These are phyloP conservation scores for Pseudochaenichthys georgianus DNA, from an alignment of 2,797 vertebrate species.

Conservation along the genomic window DNA sequence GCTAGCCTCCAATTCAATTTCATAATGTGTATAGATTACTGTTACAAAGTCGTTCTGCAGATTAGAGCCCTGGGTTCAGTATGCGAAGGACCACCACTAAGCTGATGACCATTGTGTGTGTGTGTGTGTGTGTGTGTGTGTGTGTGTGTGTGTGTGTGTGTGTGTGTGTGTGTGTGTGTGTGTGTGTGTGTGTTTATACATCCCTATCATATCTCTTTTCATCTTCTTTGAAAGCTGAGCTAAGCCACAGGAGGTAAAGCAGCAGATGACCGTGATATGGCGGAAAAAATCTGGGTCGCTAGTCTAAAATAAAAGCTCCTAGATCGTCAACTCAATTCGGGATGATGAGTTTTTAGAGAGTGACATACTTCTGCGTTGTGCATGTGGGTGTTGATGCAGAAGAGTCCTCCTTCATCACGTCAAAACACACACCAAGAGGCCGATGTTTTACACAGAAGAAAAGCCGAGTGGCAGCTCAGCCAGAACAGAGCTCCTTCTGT, in stretches of 20 bases:
- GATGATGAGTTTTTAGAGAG: neutral
- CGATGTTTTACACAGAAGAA: constrained; percentile 51
- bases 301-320: constrained; percentile 44
- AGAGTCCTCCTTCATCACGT: neutral
- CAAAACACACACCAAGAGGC: constrained; percentile 38
- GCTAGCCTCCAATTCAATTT: constrained; percentile 48
- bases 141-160: constrained; percentile 15
- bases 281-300: constrained; percentile 33
- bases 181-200: constrained; percentile 10
- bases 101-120: constrained; percentile 24
- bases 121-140: constrained; percentile 25
- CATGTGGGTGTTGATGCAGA: constrained; percentile 6
- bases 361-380: constrained; percentile 10
- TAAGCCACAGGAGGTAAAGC: constrained; percentile 25
- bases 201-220: constrained; percentile 5
- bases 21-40: constrained; percentile 70
- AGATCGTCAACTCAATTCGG: constrained; percentile 28
- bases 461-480: constrained; percentile 23
- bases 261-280: constrained; percentile 23
- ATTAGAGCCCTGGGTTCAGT: constrained; percentile 53
- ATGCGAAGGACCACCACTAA: constrained; percentile 40
- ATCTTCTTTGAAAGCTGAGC: constrained; percentile 21
- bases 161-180: constrained; percentile 25
- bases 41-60: constrained; percentile 45
- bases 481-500: constrained; percentile 68